Percentiles rank a stretch among this genome's conserved stretches.
Evolutionary conservation across 1,140 invertebrate genomes (phyloP).

Genomic region (Ceratosolen fusciceps): DNA sequence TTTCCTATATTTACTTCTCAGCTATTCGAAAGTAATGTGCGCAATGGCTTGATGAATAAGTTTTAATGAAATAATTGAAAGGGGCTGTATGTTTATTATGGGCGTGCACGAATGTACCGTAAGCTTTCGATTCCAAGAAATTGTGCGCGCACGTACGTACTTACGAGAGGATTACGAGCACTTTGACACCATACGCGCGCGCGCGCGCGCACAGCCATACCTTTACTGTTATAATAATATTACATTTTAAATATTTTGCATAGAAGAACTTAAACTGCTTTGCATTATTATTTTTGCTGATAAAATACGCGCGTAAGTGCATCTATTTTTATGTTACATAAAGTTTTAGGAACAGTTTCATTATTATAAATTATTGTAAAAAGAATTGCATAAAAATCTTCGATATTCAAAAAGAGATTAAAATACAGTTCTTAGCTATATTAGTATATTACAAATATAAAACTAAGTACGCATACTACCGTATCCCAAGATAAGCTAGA

Average conservation of each 20-base stretch:
- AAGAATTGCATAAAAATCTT: not conserved
- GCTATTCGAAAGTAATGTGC: not conserved
- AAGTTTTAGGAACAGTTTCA: too few relatives aligned
- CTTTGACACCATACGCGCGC: not conserved
- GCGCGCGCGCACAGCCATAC: too few relatives aligned
- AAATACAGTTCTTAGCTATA: not conserved
- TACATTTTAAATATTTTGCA: not conserved
- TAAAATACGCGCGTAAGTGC: not conserved
- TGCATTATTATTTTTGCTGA: not conserved
- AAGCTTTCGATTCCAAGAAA: not conserved
- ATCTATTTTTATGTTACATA: too few relatives aligned
- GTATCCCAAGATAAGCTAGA: too few relatives aligned
- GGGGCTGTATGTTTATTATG: not conserved
- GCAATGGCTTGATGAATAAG: not conserved
- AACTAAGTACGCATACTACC: too few relatives aligned
- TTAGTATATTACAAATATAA: too few relatives aligned
- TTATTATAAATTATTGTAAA: too few relatives aligned
- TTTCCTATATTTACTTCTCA: not conserved
- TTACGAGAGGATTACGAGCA: not conserved
- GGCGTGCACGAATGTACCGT: not conserved
- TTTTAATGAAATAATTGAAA: not conserved
- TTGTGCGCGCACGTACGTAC: not conserved
- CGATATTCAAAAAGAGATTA: not conserved
- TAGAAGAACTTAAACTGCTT: not conserved
- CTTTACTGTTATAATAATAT: not conserved